Evolutionary conservation across 2,888 invertebrate species (phyloP).

Genomic region (Eristalis pertinax): DNA sequence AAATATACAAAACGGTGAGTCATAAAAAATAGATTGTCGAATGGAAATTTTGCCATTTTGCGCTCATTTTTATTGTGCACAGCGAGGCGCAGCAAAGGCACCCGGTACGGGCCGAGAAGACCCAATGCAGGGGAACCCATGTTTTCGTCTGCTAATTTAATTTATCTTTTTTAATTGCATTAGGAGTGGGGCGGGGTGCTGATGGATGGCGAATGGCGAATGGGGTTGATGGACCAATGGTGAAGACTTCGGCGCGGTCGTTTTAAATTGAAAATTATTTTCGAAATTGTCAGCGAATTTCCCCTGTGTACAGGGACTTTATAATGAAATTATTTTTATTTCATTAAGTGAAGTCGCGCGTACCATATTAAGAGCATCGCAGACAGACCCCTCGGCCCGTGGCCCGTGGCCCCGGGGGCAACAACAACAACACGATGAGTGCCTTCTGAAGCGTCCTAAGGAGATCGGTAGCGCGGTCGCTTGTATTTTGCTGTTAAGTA

Average conservation of each 20-base stretch:
- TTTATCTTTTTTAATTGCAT: slow-evolving; percentile 69
- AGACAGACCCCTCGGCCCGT: slow-evolving; percentile 9
- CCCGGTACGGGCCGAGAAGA: not conserved
- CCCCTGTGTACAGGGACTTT: slow-evolving; percentile 30
- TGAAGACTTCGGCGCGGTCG: slow-evolving; percentile 10
- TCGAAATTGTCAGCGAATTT: slow-evolving; percentile 67
- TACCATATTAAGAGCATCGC: slow-evolving; percentile 57
- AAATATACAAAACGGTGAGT: slow-evolving; percentile 53
- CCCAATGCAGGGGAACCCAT: slow-evolving; percentile 22
- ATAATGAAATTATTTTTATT: slow-evolving; percentile 67
- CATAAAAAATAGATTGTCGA: slow-evolving; percentile 59
- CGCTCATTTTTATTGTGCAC: not conserved
- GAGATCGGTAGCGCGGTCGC: slow-evolving; percentile 17
- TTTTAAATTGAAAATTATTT: slow-evolving; percentile 70
- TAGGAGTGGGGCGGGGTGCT: slow-evolving; percentile 14
- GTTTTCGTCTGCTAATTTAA: slow-evolving; percentile 65
- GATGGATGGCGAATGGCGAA: not conserved
- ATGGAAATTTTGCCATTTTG: slow-evolving; percentile 51
- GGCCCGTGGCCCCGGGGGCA: not conserved
- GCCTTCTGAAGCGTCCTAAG: slow-evolving; percentile 1
- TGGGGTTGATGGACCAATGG: not conserved
- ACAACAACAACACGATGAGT: not conserved
- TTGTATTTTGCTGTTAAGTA: slow-evolving; percentile 39
- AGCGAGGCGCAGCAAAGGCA: not conserved
- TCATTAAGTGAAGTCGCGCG: slow-evolving; percentile 71